Evolutionary conservation across 2,888 invertebrate genomes (phyloP), one percentile per base, ranked within the genome.

Genomic region (Tromatobia lineatoria): DNA sequence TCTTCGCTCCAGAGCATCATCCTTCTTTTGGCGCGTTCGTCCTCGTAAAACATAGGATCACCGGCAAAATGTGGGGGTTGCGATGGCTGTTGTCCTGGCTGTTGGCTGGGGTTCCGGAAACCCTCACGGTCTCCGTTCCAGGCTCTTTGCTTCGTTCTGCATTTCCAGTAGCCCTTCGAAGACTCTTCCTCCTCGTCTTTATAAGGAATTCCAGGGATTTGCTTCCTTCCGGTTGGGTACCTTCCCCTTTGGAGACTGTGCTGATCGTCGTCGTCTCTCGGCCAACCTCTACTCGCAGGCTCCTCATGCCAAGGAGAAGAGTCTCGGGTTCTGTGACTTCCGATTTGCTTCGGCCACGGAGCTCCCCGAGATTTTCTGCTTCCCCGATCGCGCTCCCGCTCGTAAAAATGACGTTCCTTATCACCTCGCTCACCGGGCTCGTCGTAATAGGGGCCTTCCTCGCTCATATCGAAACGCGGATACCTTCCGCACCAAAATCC

Each of bases 291-390:
- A 47, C 79, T 25, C 61, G 69, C 10, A 13, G 96, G 96, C 83
- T 97, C 97, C 85, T 96, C 96, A 84, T 97, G 97, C 97, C 97
- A 97, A 2, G 97, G 97, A 66, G 97, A 97, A 25, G 96, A 96
- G 91, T 97, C 97, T 0, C 97, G 94, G 0, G 97, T 96, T 0
- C 96, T 95, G 92, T 96, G 96, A 7, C 18, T 42, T 20, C 95
- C 95, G 93, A 94, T 2, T 87, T 83, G 85, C 79, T 92, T 93
- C 3, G 87, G 54, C 92, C 93, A 92, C 0, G 93, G 91, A 0
- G 90, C 90, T 1, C 93, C 92, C 29, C 92, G 89, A 15, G 91
- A 87, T 74, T 93, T 89, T 54, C 92, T 87, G 13, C 89, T 70
- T 0, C 76, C 74, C 0, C 77, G 82, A 2, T 75, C 82, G 11